Conservation (phyloP, 2,113 vertebrate genomes). For the Burhinus oedicnemus region DNA sequence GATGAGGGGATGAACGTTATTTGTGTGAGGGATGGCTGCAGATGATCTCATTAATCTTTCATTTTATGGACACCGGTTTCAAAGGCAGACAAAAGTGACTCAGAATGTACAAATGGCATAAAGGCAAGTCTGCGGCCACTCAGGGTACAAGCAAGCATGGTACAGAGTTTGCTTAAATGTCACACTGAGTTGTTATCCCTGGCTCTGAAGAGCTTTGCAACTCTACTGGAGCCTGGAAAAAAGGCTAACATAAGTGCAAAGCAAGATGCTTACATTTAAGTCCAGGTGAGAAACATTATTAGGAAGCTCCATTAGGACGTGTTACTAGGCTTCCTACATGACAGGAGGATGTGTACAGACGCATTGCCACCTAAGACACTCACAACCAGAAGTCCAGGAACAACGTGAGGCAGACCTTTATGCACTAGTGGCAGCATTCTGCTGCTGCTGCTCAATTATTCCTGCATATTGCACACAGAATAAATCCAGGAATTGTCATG, state of each 20-base stretch:
- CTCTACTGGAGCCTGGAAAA: neutral
- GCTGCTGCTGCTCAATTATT: neutral
- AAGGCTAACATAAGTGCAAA: neutral
- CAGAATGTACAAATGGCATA: neutral
- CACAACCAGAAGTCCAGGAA: neutral
- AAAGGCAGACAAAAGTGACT: slow-evolving; percentile 31
- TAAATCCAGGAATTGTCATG: neutral
- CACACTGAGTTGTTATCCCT: neutral
- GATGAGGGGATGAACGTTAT: slow-evolving; percentile 29
- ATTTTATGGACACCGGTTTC: slow-evolving; percentile 50
- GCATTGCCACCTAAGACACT: neutral
- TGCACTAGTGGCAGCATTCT: neutral
- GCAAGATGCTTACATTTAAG: neutral
- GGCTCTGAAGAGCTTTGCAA: neutral
- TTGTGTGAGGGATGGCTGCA: slow-evolving; percentile 13
- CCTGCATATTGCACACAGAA: neutral
- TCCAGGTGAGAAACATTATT: neutral
- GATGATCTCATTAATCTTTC: slow-evolving; percentile 57
- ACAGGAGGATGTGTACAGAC: neutral
- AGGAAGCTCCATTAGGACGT: neutral
- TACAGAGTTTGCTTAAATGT: slow-evolving; percentile 13
- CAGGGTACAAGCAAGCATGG: neutral
- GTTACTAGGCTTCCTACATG: neutral
- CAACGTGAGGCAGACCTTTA: accelerated
- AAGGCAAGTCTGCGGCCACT: neutral